Percentiles rank a stretch among this genome's conserved stretches.
Evolutionary conservation across 2,797 vertebrate species (phyloP).

Genomic region (Enoplosus armatus): DNA sequence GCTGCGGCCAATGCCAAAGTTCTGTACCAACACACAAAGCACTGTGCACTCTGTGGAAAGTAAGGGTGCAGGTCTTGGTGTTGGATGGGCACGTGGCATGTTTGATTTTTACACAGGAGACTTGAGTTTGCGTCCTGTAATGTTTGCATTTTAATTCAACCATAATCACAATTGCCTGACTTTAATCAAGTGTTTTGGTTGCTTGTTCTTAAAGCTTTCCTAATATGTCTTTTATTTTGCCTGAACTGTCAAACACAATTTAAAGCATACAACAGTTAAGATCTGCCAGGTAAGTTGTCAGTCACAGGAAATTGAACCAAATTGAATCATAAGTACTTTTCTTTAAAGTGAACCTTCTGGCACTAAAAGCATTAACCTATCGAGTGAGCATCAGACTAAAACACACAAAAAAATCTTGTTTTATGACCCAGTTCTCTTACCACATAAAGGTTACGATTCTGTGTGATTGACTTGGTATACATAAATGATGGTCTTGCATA

Average conservation of each 20-base stretch:
- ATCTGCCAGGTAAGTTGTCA: neutral
- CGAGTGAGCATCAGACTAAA: neutral
- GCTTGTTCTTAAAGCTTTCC: neutral
- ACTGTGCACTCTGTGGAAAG: no score
- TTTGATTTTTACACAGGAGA: neutral
- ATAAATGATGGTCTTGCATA: neutral
- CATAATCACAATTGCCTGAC: neutral
- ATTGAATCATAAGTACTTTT: neutral
- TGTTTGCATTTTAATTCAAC: neutral
- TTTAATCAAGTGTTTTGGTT: no score
- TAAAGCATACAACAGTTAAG: neutral
- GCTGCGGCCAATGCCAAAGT: neutral
- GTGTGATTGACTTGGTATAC: neutral
- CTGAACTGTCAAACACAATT: neutral
- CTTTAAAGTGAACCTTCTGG: neutral
- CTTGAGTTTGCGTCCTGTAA: neutral
- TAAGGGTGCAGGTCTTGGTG: neutral
- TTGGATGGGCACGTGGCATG: neutral
- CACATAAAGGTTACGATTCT: neutral
- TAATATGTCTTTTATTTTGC: conserved; percentile 1
- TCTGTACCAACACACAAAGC: neutral
- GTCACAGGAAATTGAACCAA: neutral
- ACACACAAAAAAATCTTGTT: neutral
- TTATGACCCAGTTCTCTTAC: neutral
- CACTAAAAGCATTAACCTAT: neutral